phyloP scores from a whole-genome alignment of 1,140 invertebrate genomes.

The Lepidurus packardi region DNA sequence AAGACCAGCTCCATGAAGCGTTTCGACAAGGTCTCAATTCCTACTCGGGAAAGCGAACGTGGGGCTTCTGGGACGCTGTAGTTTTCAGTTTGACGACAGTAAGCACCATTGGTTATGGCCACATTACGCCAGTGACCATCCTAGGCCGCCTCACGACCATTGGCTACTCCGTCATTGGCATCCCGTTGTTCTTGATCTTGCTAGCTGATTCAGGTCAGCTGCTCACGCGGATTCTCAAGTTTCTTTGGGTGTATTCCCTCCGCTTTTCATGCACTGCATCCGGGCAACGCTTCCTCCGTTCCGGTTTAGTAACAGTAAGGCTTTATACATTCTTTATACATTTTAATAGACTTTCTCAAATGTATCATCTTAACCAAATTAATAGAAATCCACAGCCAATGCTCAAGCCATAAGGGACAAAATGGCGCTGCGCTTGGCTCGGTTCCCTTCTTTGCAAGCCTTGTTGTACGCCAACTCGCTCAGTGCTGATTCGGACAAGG shows the following conservation, averaged over 20 bases:
- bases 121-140: slow-evolving; percentile 79
- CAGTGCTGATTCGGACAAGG: not conserved
- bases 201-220: slow-evolving; percentile 89
- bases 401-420: not conserved
- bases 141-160: slow-evolving; percentile 81
- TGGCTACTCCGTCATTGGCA: slow-evolving; percentile 88
- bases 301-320: slow-evolving; percentile 64
- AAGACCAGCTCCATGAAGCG: slow-evolving; percentile 74
- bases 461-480: not conserved
- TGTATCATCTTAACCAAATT: not conserved
- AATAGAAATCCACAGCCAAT: not conserved
- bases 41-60: slow-evolving; percentile 75
- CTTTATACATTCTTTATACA: not conserved
- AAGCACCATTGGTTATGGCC: slow-evolving; percentile 93
- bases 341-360: not conserved
- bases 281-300: slow-evolving; percentile 67
- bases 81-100: slow-evolving; percentile 86
- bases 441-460: not conserved
- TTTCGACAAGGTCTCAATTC: slow-evolving; percentile 71
- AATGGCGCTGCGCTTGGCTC: not conserved
- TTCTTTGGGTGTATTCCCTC: slow-evolving; percentile 83
- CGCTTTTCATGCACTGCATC: slow-evolving; percentile 79
- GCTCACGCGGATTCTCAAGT: slow-evolving; percentile 84
- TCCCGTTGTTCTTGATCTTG: slow-evolving; percentile 84
- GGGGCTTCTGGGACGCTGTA: slow-evolving; percentile 88